Evolutionary conservation across 1,140 invertebrate genomes (phyloP).

Genomic region (Pogonomyrmex barbatus): DNA sequence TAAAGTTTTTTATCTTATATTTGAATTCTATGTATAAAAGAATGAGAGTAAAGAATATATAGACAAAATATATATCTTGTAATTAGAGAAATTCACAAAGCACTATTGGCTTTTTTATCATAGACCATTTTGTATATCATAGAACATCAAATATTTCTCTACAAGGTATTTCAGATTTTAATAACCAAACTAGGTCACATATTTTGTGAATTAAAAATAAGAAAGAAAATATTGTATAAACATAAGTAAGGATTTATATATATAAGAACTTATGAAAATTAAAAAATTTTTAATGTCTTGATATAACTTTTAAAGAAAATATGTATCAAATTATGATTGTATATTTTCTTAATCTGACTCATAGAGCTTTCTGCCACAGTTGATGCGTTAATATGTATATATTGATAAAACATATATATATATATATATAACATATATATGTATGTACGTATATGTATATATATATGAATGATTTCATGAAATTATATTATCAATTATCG

Average conservation of each 20-base stretch:
- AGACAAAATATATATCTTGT: background rate
- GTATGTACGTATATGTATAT: background rate
- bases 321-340: too few relatives aligned
- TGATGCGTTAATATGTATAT: too few relatives aligned
- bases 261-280: too few relatives aligned
- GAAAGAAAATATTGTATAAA: too few relatives aligned
- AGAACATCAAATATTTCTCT: background rate
- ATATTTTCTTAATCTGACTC: too few relatives aligned
- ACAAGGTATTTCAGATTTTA: too few relatives aligned
- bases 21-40: background rate
- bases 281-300: too few relatives aligned
- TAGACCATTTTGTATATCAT: background rate
- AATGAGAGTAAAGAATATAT: background rate
- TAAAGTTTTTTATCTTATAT: background rate
- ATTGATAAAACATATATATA: background rate
- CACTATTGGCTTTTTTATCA: background rate
- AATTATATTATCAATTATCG: background rate
- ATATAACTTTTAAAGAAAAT: too few relatives aligned
- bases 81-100: background rate
- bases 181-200: too few relatives aligned
- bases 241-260: too few relatives aligned
- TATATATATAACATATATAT: background rate
- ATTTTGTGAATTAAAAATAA: too few relatives aligned
- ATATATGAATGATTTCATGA: background rate
- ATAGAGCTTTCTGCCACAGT: too few relatives aligned